These are phyloP conservation scores for Ips typographus DNA, from an alignment of 1,140 invertebrate genomes.

Conservation along the genomic window DNA sequence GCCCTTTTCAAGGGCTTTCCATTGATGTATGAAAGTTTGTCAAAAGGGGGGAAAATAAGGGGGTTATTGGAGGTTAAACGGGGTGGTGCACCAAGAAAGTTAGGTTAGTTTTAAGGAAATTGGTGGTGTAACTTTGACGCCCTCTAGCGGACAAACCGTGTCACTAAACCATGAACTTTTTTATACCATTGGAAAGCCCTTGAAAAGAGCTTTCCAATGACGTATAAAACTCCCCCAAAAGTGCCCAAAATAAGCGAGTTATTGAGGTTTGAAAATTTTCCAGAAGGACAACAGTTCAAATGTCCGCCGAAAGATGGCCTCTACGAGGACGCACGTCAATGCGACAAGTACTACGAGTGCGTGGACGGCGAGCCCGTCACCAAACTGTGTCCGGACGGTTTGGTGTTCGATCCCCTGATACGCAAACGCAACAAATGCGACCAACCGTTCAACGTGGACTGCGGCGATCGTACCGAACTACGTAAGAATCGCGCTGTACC, in stretches of 20 bases:
- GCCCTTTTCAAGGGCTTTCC: too few species aligned
- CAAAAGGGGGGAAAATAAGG: too few species aligned
- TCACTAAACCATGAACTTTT: too few species aligned
- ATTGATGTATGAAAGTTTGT: too few species aligned
- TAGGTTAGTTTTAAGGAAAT: too few species aligned
- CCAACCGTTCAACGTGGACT: conserved; percentile 87
- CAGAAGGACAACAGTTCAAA: conserved; percentile 67
- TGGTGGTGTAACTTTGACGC: too few species aligned
- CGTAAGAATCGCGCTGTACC: conserved; percentile 63
- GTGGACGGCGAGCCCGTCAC: conserved; percentile 68
- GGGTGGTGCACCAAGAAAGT: too few species aligned
- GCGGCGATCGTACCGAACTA: conserved; percentile 78
- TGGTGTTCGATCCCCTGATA: conserved; percentile 82
- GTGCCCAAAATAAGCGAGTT: not conserved
- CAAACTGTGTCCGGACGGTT: conserved; percentile 81
- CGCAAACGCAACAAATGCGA: conserved; percentile 87
- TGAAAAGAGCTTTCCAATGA: too few species aligned
- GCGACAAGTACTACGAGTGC: conserved; percentile 85
- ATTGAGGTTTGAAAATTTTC: conserved; percentile 24
- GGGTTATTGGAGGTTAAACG: too few species aligned
- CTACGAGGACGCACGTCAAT: conserved; percentile 76
- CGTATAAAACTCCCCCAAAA: not conserved
- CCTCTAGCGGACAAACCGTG: too few species aligned
- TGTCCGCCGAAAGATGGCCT: conserved; percentile 78
- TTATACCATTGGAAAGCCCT: too few species aligned